Conservation (phyloP, 2,888 invertebrate species). For the Cephus pygmeus region DNA sequence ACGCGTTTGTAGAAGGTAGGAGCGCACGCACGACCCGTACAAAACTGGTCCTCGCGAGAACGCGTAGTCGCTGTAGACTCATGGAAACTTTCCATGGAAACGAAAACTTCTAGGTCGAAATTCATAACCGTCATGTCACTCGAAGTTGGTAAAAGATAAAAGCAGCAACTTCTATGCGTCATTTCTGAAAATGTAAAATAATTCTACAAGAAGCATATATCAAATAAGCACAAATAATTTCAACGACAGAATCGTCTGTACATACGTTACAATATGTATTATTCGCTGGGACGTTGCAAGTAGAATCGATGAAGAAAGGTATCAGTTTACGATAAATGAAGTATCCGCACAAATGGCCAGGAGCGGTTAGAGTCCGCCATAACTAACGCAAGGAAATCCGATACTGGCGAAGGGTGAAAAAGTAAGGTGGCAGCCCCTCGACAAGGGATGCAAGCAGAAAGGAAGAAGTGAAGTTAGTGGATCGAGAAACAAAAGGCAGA, state of each 20-base stretch:
- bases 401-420: background rate
- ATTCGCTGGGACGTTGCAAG: background rate
- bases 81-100: background rate
- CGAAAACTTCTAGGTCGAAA: background rate
- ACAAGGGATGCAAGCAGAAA: constrained; percentile 17
- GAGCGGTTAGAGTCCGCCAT: background rate
- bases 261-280: background rate
- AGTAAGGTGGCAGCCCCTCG: constrained; percentile 22
- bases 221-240: background rate
- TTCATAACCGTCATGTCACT: background rate
- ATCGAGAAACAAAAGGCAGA: constrained; percentile 57
- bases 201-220: background rate
- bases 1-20: background rate
- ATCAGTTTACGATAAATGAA: background rate
- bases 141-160: background rate
- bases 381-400: background rate
- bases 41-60: background rate
- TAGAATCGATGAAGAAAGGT: background rate
- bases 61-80: background rate
- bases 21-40: background rate
- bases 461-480: constrained; percentile 28
- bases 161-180: background rate
- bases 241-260: background rate
- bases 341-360: background rate
- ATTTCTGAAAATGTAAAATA: background rate